These are phyloP conservation scores for Phataginus tetradactyla DNA, from an alignment of 2,797 vertebrate species.

Conservation along the genomic window DNA sequence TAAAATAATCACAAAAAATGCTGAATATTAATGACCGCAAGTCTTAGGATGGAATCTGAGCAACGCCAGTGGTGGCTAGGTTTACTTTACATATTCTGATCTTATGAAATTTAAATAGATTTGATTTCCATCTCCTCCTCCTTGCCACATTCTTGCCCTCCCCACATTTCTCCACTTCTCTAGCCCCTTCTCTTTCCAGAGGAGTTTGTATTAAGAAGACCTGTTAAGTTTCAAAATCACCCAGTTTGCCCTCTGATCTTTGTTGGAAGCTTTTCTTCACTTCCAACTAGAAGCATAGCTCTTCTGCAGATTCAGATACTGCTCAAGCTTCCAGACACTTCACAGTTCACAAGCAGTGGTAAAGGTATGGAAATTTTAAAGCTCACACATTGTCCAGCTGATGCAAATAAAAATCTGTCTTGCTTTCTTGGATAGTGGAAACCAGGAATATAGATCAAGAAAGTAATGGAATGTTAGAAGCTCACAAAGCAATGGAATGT, in stretches of 20 bases:
- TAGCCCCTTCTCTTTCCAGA: not conserved
- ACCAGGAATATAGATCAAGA: constrained; percentile 33
- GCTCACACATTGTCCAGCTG: not conserved
- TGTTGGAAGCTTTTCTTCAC: constrained; percentile 64
- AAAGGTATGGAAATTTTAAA: constrained; percentile 27
- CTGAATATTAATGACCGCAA: constrained; percentile 61
- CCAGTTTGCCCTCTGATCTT: constrained; percentile 72
- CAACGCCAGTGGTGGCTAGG: constrained; percentile 28
- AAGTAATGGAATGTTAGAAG: not conserved
- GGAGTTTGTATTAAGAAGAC: constrained; percentile 71
- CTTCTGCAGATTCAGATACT: not conserved
- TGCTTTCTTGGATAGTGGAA: not conserved
- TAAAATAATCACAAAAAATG: constrained; percentile 81
- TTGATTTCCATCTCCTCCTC: not conserved
- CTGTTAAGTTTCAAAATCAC: constrained; percentile 72
- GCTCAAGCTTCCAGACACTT: not conserved
- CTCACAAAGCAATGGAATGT: constrained; percentile 24
- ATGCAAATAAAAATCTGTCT: constrained; percentile 33
- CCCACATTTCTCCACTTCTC: not conserved
- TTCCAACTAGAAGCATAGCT: constrained; percentile 53
- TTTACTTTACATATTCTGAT: constrained; percentile 61
- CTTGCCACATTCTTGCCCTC: not conserved
- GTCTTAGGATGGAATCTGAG: constrained; percentile 67
- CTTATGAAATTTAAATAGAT: constrained; percentile 56
- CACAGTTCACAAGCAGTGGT: not conserved